Percentiles rank a stretch among this genome's conserved stretches.
phyloP scores from a whole-genome alignment of 2,888 invertebrate species.

The Kryphioiulus occultus region DNA sequence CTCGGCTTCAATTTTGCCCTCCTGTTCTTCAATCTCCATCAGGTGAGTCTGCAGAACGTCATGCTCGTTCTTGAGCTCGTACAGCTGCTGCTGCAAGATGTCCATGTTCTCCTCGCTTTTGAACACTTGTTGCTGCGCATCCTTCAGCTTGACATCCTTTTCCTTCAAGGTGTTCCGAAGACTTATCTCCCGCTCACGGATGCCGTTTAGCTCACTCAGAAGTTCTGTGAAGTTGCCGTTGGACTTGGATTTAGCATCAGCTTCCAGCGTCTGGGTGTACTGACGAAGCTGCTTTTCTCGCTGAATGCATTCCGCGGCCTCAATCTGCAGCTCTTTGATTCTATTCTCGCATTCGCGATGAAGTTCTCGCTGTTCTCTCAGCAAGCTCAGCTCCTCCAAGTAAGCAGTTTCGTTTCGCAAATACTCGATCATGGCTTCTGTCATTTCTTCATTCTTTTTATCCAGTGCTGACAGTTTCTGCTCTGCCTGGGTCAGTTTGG shows the following conservation, averaged over 20 bases:
- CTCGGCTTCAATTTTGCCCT: neutral
- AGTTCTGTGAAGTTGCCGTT: neutral
- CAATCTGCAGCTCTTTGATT: neutral
- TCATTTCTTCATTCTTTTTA: neutral
- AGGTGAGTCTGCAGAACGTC: neutral
- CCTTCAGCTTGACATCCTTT: neutral
- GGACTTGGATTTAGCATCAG: neutral
- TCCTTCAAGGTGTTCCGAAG: neutral
- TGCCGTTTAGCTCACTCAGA: neutral
- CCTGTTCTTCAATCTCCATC: neutral
- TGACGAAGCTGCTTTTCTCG: constrained; percentile 34
- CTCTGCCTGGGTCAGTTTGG: neutral
- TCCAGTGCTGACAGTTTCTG: neutral
- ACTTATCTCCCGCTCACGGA: neutral
- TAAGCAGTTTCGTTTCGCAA: neutral
- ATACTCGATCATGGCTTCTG: neutral
- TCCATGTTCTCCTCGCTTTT: neutral
- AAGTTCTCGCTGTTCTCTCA: neutral
- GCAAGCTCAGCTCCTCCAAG: neutral
- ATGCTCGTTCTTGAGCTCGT: neutral
- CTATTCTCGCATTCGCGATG: neutral
- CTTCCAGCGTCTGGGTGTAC: neutral
- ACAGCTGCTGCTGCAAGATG: neutral
- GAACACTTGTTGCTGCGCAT: neutral
- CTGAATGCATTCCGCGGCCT: neutral